These are phyloP conservation scores for Notothenia rossii DNA, from an alignment of 2,113 vertebrate genomes.

Conservation along the genomic window DNA sequence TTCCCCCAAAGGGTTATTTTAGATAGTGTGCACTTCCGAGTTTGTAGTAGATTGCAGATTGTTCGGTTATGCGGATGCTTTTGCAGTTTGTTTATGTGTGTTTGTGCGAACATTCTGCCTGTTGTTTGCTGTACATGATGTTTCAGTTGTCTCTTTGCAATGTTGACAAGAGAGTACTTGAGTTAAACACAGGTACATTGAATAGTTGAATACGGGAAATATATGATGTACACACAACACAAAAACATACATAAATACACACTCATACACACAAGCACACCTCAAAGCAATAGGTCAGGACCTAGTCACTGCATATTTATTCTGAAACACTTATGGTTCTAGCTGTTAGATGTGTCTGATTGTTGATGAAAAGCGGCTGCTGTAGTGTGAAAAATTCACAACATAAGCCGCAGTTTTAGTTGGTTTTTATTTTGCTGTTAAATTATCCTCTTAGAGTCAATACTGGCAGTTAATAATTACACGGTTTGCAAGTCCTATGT, in stretches of 20 bases:
- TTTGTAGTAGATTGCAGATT: slow-evolving; percentile 63
- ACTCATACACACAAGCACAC: neutral
- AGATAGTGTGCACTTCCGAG: slow-evolving; percentile 61
- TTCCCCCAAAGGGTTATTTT: slow-evolving; percentile 69
- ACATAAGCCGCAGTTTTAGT: neutral
- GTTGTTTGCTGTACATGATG: slow-evolving; percentile 62
- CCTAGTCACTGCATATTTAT: slow-evolving; percentile 21
- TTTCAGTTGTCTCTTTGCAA: slow-evolving; percentile 54
- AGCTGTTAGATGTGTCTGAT: slow-evolving; percentile 8
- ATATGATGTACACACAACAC: neutral
- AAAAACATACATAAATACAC: neutral
- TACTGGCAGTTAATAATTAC: neutral
- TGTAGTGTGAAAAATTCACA: slow-evolving; percentile 2
- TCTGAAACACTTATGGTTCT: neutral
- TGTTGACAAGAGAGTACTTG: slow-evolving; percentile 52
- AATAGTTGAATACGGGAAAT: slow-evolving; percentile 38
- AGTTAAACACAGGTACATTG: slow-evolving; percentile 46
- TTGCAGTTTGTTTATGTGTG: slow-evolving; percentile 27
- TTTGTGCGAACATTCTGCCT: slow-evolving; percentile 31
- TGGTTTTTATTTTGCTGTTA: slow-evolving; percentile 6
- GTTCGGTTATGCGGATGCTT: slow-evolving; percentile 65
- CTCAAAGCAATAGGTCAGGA: slow-evolving; percentile 41
- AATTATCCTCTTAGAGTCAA: neutral
- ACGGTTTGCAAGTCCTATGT: slow-evolving; percentile 2
- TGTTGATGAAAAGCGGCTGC: slow-evolving; percentile 2